Conservation (phyloP, 1,140 invertebrate species). For the Bombus balteatus region DNA sequence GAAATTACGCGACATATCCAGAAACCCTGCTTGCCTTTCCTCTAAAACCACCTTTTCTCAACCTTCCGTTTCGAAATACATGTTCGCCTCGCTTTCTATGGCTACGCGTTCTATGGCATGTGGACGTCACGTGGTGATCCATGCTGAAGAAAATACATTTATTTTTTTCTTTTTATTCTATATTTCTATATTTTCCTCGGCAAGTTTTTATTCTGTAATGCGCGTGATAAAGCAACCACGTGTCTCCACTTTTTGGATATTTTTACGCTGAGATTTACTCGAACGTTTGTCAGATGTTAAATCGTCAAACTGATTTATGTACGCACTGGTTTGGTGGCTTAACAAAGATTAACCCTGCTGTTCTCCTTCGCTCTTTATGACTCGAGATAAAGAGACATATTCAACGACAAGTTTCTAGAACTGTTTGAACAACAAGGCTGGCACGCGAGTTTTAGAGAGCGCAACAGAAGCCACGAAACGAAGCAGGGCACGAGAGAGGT, state of each 20-base stretch:
- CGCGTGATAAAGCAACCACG: too few relatives aligned
- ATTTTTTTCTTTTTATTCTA: neutral
- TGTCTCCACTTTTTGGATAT: too few relatives aligned
- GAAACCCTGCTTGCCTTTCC: neutral
- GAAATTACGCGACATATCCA: conserved; percentile 54
- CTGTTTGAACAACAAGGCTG: neutral
- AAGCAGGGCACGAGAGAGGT: conserved; percentile 58
- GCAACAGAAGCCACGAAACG: neutral
- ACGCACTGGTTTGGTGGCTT: too few relatives aligned
- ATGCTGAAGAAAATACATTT: too few relatives aligned
- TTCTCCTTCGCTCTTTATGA: too few relatives aligned
- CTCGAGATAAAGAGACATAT: neutral
- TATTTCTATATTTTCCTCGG: neutral
- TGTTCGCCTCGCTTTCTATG: too few relatives aligned
- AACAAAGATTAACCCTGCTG: too few relatives aligned
- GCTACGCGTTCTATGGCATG: neutral
- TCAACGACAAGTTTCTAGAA: conserved; percentile 1
- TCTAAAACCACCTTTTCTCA: neutral
- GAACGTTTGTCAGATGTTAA: too few relatives aligned
- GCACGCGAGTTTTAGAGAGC: neutral
- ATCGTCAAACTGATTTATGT: too few relatives aligned
- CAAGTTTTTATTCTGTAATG: neutral
- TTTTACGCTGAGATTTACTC: too few relatives aligned
- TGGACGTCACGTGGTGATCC: too few relatives aligned
- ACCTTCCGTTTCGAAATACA: neutral